A percentile compares a stretch with the other conserved stretches of the same genome.
These are phyloP conservation scores for Actinia tenebrosa DNA, from an alignment of 64 coral and sea anemone species.

Conservation along the genomic window DNA sequence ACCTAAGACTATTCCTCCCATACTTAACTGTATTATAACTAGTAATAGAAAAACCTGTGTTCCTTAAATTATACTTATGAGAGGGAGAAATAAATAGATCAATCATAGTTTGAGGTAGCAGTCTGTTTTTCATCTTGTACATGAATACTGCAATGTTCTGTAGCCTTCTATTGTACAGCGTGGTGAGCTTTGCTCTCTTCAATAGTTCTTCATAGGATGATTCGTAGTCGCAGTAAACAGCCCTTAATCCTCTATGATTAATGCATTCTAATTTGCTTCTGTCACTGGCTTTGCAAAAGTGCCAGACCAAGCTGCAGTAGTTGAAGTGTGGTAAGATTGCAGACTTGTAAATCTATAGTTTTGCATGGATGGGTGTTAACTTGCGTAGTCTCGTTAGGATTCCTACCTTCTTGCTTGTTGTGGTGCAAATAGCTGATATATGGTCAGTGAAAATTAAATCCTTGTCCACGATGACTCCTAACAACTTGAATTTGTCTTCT, in stretches of 20 bases:
- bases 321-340: slow-evolving; percentile 35
- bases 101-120: too few species aligned
- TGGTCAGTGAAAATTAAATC: background rate
- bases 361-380: slow-evolving; percentile 19
- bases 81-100: too few species aligned
- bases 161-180: background rate
- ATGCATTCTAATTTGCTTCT: slow-evolving; percentile 20
- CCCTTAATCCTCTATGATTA: slow-evolving; percentile 10
- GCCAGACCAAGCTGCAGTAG: slow-evolving; percentile 34
- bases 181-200: background rate
- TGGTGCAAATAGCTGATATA: slow-evolving; percentile 41
- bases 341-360: slow-evolving; percentile 35
- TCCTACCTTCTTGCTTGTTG: slow-evolving; percentile 28
- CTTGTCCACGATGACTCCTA: too few species aligned
- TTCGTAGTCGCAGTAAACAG: background rate
- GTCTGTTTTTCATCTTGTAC: background rate
- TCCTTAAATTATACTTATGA: too few species aligned
- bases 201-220: background rate
- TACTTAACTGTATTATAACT: too few species aligned
- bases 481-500: too few species aligned
- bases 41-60: too few species aligned
- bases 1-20: too few species aligned
- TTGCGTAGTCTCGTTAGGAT: slow-evolving; percentile 22
- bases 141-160: background rate
- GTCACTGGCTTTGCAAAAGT: slow-evolving; percentile 42